Percentiles rank a stretch among this genome's conserved stretches.
phyloP scores from a whole-genome alignment of 2,888 invertebrate species.

The Patella ulyssiponensis region DNA sequence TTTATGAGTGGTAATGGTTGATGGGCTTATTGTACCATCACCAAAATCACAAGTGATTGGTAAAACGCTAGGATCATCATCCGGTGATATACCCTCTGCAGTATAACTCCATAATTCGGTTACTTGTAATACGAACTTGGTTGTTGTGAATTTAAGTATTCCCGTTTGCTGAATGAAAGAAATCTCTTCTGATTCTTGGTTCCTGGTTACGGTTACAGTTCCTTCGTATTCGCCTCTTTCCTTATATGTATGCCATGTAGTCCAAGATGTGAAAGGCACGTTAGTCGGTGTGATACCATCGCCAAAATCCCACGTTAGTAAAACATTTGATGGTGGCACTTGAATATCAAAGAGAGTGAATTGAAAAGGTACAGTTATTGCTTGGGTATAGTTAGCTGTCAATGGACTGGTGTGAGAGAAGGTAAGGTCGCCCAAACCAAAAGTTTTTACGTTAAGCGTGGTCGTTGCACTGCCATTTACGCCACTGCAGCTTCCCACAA shows the following conservation, averaged over 20 bases:
- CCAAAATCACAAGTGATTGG: not conserved
- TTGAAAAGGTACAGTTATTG: slow-evolving; percentile 10
- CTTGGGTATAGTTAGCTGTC: not conserved
- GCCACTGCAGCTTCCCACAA: not conserved
- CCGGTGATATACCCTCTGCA: not conserved
- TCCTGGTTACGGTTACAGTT: not conserved
- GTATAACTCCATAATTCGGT: no score
- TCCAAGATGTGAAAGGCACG: not conserved
- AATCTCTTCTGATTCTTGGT: not conserved
- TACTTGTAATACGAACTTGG: no score
- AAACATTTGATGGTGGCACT: not conserved
- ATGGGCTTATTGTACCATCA: not conserved
- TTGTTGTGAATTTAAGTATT: not conserved
- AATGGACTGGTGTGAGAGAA: not conserved
- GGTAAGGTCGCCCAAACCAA: slow-evolving; percentile 7
- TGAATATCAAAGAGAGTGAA: not conserved
- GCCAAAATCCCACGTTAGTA: slow-evolving; percentile 17
- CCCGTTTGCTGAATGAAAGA: slow-evolving; percentile 6
- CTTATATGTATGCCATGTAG: not conserved
- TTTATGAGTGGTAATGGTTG: not conserved
- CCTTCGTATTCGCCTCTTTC: slow-evolving; percentile 16
- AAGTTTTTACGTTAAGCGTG: slow-evolving; percentile 4
- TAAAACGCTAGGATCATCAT: not conserved
- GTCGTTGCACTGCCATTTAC: not conserved
- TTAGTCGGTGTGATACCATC: not conserved